These are phyloP conservation scores for Empidonax traillii DNA, from an alignment of 2,113 vertebrate genomes.

Conservation along the genomic window DNA sequence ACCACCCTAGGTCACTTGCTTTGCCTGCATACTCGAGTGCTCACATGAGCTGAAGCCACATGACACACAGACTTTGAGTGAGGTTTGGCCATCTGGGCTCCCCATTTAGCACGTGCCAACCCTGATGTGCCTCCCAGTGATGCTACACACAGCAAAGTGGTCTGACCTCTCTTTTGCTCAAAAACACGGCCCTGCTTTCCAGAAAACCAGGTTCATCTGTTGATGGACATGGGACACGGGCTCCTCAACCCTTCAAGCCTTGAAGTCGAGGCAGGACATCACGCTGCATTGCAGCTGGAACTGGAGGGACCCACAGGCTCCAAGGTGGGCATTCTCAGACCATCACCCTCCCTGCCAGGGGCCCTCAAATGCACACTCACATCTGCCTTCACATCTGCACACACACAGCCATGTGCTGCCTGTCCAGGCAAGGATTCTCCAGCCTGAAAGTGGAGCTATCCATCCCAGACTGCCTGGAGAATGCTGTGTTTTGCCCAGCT, in stretches of 20 bases:
- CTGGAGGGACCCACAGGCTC: neutral
- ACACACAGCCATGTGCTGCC: fast-evolving
- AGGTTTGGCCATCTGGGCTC: neutral
- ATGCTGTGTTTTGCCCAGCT: neutral
- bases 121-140: fast-evolving
- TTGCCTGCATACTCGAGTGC: fast-evolving
- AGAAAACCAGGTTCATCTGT: neutral
- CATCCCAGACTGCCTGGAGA: neutral
- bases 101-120: fast-evolving
- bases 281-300: fast-evolving
- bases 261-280: fast-evolving
- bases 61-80: fast-evolving
- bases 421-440: neutral
- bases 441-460: neutral
- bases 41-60: neutral
- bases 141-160: neutral
- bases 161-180: neutral
- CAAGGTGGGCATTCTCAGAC: neutral
- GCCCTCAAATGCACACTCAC: neutral
- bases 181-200: neutral
- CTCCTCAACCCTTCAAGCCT: neutral
- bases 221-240: neutral
- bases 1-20: neutral
- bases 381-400: neutral
- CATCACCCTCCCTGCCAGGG: neutral